Conservation (phyloP, 37 sponge, comb jelly and placozoan species). For the Theonella swinhoei region DNA sequence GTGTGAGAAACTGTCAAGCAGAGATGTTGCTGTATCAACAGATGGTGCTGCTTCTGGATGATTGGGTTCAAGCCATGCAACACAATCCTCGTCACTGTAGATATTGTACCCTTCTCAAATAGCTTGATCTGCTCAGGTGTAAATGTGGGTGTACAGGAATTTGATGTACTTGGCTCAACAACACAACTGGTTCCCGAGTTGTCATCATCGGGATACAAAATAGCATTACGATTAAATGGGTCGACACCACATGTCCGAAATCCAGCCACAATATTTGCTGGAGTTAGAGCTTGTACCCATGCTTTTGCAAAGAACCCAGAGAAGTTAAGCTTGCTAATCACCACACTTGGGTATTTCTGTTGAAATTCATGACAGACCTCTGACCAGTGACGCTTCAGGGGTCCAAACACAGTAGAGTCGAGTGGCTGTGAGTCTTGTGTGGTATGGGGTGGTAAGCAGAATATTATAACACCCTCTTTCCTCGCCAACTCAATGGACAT, state of each 20-base stretch:
- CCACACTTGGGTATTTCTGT: slow-evolving; percentile 20
- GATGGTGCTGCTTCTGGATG: too few relatives aligned
- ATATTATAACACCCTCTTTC: slow-evolving; percentile 22
- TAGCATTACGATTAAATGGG: slow-evolving; percentile 1
- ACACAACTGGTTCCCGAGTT: too few relatives aligned
- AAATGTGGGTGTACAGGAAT: neutral
- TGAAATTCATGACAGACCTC: slow-evolving; percentile 36
- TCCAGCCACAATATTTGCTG: slow-evolving; percentile 15
- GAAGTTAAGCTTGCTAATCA: slow-evolving; percentile 41
- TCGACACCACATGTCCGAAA: neutral
- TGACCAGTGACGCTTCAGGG: slow-evolving; percentile 48
- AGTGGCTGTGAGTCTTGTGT: slow-evolving; percentile 61
- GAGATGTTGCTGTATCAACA: too few relatives aligned
- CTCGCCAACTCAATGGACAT: neutral
- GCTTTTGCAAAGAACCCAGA: slow-evolving; percentile 50
- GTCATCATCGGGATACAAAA: too few relatives aligned
- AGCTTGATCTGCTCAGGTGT: neutral
- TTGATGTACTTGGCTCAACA: too few relatives aligned
- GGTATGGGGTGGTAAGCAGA: slow-evolving; percentile 57
- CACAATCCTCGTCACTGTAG: neutral
- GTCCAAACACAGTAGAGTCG: slow-evolving; percentile 46
- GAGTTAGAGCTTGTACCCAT: slow-evolving; percentile 45
- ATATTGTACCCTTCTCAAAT: slow-evolving; percentile 7
- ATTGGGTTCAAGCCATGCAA: slow-evolving; percentile 9
- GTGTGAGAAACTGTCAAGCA: too few relatives aligned